Conservation (phyloP, 2,113 vertebrate genomes). For the Toxotes chatareus region DNA sequence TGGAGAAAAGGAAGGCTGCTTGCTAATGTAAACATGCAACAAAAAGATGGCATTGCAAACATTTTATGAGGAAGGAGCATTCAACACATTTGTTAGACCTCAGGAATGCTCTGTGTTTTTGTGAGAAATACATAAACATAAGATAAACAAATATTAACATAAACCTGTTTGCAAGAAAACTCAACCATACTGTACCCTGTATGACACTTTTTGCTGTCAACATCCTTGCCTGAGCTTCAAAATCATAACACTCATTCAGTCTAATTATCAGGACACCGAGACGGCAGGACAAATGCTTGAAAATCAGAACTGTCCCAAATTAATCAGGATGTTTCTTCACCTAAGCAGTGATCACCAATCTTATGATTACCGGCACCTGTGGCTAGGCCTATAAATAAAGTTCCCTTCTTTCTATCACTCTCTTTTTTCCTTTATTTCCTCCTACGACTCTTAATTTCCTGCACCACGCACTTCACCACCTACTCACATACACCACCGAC, state of each 20-base stretch:
- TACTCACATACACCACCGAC: slow-evolving; percentile 32
- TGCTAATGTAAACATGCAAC: too few species aligned
- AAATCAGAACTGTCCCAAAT: slow-evolving; percentile 15
- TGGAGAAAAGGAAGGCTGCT: too few species aligned
- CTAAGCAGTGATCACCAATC: slow-evolving; percentile 1
- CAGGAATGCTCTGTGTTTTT: background rate
- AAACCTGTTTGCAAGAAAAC: background rate
- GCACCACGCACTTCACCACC: slow-evolving; percentile 44
- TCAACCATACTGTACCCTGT: too few species aligned
- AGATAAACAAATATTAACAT: background rate
- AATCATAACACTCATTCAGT: slow-evolving; percentile 3
- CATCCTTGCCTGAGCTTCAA: background rate
- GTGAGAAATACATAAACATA: background rate
- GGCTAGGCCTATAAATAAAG: slow-evolving; percentile 40
- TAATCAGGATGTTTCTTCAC: slow-evolving; percentile 15
- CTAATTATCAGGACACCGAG: background rate
- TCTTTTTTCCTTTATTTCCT: background rate
- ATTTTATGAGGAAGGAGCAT: background rate
- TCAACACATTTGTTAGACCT: background rate
- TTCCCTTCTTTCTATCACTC: background rate
- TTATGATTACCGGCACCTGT: slow-evolving; percentile 20
- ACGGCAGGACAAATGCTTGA: background rate
- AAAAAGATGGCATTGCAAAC: background rate
- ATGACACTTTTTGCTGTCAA: background rate
- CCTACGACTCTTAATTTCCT: slow-evolving; percentile 49